Base-by-base conservation (phyloP, 2,113 vertebrate genomes). In the Crotalus horridus region DNA sequence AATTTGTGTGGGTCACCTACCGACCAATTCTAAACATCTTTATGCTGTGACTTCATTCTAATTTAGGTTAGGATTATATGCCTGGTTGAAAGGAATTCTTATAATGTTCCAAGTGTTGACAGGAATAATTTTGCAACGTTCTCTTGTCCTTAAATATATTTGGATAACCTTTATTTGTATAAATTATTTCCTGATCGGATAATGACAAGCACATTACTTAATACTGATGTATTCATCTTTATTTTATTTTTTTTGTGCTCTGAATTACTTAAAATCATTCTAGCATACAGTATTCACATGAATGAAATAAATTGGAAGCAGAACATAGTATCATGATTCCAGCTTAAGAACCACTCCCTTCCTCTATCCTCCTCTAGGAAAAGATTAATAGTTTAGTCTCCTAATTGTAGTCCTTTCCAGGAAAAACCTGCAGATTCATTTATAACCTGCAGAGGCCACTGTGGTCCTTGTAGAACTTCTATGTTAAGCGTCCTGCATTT, bases 371-470 rank as follows among this genome's bases (percentile, higher is more conserved):
- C 20, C 61, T 33, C 20, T 39, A 61, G 6, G 13, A 61, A 93
- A 93, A 61, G 6, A 55, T 55, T 43, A 88, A 55, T 46, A 56
- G 29, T 20, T 81, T 24, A 5, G 3, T 26, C 24, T 87, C 15
- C 13, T 15, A 54, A 21, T 20, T 91, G 13, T 33, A 39, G 69
- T 81, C 33, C 33, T 39, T 43, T 61, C 46, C 69, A 39, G 4
- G 26, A 15, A 53, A 7, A 46, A 69, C 12, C 2, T 93, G 74
- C 74, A 86, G n/a, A 61, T 51, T 54, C 61, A 23, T 0, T 39
- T 24, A 26, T 51, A 56, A 46, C 74, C 88, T 93, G 74, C 90
- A 90, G 92, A 90, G 92, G 92, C 21, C 74, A 61, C 92, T 93
- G 69, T 61, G n/a, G 12, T 26, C 69, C 46, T 29, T 61, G 33